Evolutionary conservation across 2,797 vertebrate genomes (phyloP).

Genomic region (Enteromius paludinosus): DNA sequence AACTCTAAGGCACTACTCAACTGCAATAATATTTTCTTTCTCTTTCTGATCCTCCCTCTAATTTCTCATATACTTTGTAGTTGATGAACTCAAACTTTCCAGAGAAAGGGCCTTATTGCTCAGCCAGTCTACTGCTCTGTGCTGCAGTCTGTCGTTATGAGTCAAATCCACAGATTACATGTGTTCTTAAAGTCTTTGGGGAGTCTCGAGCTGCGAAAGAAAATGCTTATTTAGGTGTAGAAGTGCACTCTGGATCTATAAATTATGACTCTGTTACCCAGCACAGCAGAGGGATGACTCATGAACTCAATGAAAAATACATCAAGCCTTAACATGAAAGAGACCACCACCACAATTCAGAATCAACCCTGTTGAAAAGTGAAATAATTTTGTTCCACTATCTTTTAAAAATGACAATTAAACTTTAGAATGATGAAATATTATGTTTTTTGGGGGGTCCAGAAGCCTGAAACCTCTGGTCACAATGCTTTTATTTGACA

Average conservation of each 20-base stretch:
- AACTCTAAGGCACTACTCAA: slow-evolving; percentile 40
- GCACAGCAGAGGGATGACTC: slow-evolving; percentile 32
- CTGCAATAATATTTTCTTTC: slow-evolving; percentile 56
- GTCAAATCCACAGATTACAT: slow-evolving; percentile 30
- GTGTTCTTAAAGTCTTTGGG: slow-evolving; percentile 31
- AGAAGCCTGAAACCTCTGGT: not conserved
- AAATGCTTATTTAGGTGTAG: slow-evolving; percentile 60
- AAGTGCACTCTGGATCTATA: slow-evolving; percentile 51
- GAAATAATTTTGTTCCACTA: not conserved
- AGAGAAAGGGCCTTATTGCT: slow-evolving; percentile 38
- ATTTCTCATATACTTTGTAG: not conserved
- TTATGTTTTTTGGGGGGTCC: not conserved
- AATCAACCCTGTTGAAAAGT: not conserved
- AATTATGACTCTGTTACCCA: slow-evolving; percentile 55
- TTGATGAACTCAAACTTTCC: slow-evolving; percentile 44
- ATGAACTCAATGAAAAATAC: slow-evolving; percentile 45
- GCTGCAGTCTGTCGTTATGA: not conserved
- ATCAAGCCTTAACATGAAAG: not conserved
- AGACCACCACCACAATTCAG: not conserved
- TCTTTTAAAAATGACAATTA: not conserved
- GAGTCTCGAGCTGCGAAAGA: slow-evolving; percentile 42
- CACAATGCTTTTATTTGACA: not conserved
- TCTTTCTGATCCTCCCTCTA: slow-evolving; percentile 9
- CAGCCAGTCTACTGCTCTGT: slow-evolving; percentile 10
- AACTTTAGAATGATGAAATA: not conserved